Conservation (phyloP, 2,797 vertebrate genomes). For the Leucoraja ocellata region DNA sequence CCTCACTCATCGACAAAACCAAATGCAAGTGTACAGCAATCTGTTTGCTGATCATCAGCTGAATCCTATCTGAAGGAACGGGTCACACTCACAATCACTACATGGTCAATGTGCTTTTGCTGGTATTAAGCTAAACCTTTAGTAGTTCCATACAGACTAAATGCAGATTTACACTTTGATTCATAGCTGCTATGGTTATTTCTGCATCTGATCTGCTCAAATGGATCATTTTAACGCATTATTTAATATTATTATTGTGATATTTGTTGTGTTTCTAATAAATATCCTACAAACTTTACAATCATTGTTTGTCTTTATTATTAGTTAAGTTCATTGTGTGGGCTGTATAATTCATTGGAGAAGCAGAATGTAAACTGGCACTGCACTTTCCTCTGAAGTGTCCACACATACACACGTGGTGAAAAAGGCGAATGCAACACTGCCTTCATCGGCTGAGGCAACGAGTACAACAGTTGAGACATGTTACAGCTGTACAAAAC, state of each 20-base stretch:
- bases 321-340: background rate
- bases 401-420: too few species aligned
- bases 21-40: background rate
- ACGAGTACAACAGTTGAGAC: too few species aligned
- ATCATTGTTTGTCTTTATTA: background rate
- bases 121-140: background rate
- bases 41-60: background rate
- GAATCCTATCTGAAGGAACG: background rate
- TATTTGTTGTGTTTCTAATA: slow-evolving; percentile 23
- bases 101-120: background rate
- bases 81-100: background rate
- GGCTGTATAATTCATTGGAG: background rate
- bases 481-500: too few species aligned
- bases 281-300: background rate
- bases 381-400: too few species aligned
- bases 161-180: background rate
- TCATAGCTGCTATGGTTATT: background rate
- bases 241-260: slow-evolving; percentile 19
- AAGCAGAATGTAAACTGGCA: too few species aligned
- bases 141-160: background rate
- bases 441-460: too few species aligned
- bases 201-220: background rate
- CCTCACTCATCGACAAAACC: background rate
- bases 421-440: too few species aligned
- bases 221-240: background rate